These are phyloP conservation scores for Thelaira solivaga DNA, from an alignment of 2,888 invertebrate genomes.

Conservation along the genomic window DNA sequence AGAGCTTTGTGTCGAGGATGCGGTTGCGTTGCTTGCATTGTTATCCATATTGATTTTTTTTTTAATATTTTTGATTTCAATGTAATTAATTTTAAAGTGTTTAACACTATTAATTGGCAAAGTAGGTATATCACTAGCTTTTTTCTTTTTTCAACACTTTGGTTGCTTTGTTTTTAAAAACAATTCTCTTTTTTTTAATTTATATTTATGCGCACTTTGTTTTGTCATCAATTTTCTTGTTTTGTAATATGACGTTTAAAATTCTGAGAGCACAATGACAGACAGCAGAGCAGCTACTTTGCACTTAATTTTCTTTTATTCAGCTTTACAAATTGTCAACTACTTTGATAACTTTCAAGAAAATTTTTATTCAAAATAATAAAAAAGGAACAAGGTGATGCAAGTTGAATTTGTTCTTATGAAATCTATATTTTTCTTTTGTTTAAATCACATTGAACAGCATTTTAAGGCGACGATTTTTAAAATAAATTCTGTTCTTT, in stretches of 20 bases:
- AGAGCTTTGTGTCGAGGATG: slow-evolving; percentile 26
- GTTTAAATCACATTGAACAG: slow-evolving; percentile 44
- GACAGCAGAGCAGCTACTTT: slow-evolving; percentile 43
- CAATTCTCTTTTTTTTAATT: too few relatives aligned
- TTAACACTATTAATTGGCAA: slow-evolving; percentile 52
- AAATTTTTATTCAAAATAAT: slow-evolving; percentile 27
- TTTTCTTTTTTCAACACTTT: slow-evolving; percentile 45
- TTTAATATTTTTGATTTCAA: slow-evolving; percentile 41
- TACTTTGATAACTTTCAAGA: slow-evolving; percentile 8
- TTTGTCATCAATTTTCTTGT: slow-evolving; percentile 54
- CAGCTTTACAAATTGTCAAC: not conserved
- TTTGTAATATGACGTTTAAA: slow-evolving; percentile 20
- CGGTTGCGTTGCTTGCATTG: slow-evolving; percentile 45
- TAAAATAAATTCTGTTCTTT: slow-evolving; percentile 68
- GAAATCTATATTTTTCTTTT: too few relatives aligned
- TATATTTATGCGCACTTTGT: slow-evolving; percentile 57
- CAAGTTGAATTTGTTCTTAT: slow-evolving; percentile 65
- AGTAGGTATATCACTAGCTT: slow-evolving; percentile 45
- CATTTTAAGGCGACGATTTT: slow-evolving; percentile 66
- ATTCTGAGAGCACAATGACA: not conserved
- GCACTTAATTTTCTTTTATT: slow-evolving; percentile 14
- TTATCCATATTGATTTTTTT: slow-evolving; percentile 53
- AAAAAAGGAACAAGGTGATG: slow-evolving; percentile 63
- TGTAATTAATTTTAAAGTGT: slow-evolving; percentile 51
- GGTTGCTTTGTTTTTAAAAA: slow-evolving; percentile 28